phyloP scores from a whole-genome alignment of 2,113 vertebrate species.

The Pterocles burchelli region DNA sequence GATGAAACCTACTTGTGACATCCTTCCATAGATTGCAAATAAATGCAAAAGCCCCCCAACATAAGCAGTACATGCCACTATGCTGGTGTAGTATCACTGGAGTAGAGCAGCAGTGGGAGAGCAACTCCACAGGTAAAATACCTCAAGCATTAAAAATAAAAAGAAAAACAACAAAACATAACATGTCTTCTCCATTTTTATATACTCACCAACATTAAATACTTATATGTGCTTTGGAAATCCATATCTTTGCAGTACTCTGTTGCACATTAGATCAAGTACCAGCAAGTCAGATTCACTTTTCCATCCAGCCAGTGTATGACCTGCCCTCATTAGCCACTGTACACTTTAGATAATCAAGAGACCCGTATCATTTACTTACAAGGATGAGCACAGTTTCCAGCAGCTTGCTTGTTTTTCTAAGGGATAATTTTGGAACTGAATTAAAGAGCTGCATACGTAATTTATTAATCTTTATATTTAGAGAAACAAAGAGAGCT shows the following conservation, averaged over 20 bases:
- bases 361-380: conserved; percentile 11
- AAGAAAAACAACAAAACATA: background rate
- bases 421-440: conserved; percentile 31
- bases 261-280: background rate
- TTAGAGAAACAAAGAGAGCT: conserved; percentile 50
- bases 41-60: background rate
- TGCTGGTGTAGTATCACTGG: background rate
- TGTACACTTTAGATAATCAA: background rate
- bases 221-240: background rate
- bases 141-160: background rate
- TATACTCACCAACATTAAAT: background rate
- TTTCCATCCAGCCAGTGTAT: background rate
- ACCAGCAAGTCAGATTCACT: background rate
- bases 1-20: background rate
- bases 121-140: background rate
- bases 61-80: background rate
- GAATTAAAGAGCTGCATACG: conserved; percentile 37
- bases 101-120: background rate
- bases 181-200: background rate
- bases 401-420: conserved; percentile 53
- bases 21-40: background rate
- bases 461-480: conserved; percentile 61
- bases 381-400: conserved; percentile 57
- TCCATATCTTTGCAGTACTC: background rate
- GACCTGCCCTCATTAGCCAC: background rate